Conservation (phyloP, 2,888 invertebrate species). For the Chrysopilus asiliformis region DNA sequence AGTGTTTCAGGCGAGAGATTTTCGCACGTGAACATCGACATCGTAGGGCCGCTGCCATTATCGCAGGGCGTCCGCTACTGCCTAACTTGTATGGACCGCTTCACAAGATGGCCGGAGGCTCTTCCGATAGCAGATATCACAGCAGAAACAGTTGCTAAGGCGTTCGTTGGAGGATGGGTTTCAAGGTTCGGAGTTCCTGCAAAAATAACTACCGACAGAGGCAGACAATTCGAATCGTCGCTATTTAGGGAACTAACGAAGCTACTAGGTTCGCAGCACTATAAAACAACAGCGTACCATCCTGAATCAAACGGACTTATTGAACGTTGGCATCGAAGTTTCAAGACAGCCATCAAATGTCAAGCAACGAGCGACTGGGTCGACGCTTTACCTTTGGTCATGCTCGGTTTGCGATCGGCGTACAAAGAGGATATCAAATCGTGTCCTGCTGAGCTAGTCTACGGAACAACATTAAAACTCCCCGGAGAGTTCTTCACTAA, state of each 20-base stretch:
- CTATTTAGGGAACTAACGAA: neutral
- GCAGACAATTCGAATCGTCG: neutral
- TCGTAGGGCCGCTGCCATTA: neutral
- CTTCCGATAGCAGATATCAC: slow-evolving; percentile 14
- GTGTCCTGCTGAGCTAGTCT: too few relatives aligned
- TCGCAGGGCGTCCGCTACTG: neutral
- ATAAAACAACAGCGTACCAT: slow-evolving; percentile 1
- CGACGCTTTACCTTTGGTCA: too few relatives aligned
- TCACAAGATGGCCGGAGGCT: slow-evolving; percentile 23
- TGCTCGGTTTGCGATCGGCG: too few relatives aligned
- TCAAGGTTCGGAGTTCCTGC: neutral
- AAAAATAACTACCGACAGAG: neutral
- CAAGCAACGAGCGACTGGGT: too few relatives aligned
- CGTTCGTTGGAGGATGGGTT: neutral
- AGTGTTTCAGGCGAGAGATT: neutral
- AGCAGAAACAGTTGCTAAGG: neutral
- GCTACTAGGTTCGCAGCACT: neutral
- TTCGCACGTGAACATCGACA: neutral
- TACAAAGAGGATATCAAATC: too few relatives aligned
- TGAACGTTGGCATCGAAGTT: too few relatives aligned
- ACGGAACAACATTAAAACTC: too few relatives aligned
- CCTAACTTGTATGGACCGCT: slow-evolving; percentile 14
- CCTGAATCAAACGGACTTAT: too few relatives aligned
- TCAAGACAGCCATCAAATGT: too few relatives aligned
- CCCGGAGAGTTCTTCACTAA: too few relatives aligned